These are phyloP conservation scores for Drosophila antonietae DNA, from an alignment of 2,888 invertebrate species.

Conservation along the genomic window DNA sequence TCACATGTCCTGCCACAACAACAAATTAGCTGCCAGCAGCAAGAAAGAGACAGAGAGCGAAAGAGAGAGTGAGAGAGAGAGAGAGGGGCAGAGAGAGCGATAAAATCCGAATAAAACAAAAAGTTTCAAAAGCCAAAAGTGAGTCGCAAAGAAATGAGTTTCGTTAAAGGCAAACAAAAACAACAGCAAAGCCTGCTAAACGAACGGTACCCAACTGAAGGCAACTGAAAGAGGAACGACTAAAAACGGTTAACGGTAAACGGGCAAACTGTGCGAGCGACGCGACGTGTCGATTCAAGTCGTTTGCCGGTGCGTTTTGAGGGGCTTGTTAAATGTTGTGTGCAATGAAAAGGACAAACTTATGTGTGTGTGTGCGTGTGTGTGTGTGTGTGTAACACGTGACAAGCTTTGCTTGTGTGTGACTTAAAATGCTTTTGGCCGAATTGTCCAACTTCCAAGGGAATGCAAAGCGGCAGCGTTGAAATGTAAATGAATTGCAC, in stretches of 20 bases:
- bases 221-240: constrained; percentile 19
- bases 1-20: constrained; percentile 68
- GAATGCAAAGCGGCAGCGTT: constrained; percentile 63
- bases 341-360: constrained; percentile 71
- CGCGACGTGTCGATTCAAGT: constrained; percentile 10
- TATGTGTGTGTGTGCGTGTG: constrained; percentile 26
- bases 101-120: constrained; percentile 16
- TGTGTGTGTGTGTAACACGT: constrained; percentile 21
- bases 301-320: constrained; percentile 49
- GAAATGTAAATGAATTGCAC: constrained; percentile 81
- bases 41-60: not conserved
- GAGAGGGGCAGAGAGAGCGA: not conserved
- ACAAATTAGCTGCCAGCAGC: constrained; percentile 57
- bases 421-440: constrained; percentile 56
- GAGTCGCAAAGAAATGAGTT: constrained; percentile 61
- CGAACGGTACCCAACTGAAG: constrained; percentile 29
- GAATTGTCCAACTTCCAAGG: constrained; percentile 67
- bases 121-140: constrained; percentile 63
- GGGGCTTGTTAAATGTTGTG: constrained; percentile 66
- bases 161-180: constrained; percentile 29
- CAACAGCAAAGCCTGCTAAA: constrained; percentile 19
- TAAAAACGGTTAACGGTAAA: constrained; percentile 34
- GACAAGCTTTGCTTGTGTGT: constrained; percentile 30
- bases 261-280: constrained; percentile 14
- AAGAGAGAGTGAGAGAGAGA: not conserved